These are phyloP conservation scores for Temnopleurus reevesii DNA, from an alignment of 53 echinoderm and acorn worm genomes.

Conservation along the genomic window DNA sequence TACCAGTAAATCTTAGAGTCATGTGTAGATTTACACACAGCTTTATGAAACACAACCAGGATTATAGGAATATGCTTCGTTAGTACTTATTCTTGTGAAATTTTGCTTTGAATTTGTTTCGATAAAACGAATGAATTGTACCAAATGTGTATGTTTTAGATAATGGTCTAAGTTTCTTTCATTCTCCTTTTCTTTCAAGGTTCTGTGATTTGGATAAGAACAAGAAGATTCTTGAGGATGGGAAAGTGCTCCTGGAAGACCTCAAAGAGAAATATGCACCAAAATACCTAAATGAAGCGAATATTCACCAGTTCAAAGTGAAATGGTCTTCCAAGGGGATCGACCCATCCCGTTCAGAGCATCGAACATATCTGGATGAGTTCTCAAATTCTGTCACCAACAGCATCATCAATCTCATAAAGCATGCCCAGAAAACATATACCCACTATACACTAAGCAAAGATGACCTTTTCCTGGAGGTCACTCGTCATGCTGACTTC, in stretches of 20 bases:
- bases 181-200: conserved; percentile 10
- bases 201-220: conserved; percentile 49
- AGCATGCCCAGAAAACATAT: conserved; percentile 33
- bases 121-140: no score
- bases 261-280: conserved; percentile 59
- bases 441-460: conserved; percentile 58
- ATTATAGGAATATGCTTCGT: no score
- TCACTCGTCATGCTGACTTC: conserved; percentile 83
- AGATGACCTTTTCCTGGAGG: conserved; percentile 74
- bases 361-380: conserved; percentile 56
- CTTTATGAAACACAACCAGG: no score
- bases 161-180: background rate
- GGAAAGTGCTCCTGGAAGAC: conserved; percentile 36
- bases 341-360: conserved; percentile 38
- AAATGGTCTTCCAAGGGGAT: conserved; percentile 65
- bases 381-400: conserved; percentile 46
- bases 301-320: conserved; percentile 55
- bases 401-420: conserved; percentile 57
- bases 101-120: no score
- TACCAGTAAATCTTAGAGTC: no score
- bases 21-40: no score
- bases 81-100: no score
- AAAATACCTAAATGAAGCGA: conserved; percentile 20
- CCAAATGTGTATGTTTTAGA: no score
- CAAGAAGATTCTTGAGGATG: conserved; percentile 21